These are phyloP conservation scores for Elachura formosa DNA, from an alignment of 2,113 vertebrate species.

Conservation along the genomic window DNA sequence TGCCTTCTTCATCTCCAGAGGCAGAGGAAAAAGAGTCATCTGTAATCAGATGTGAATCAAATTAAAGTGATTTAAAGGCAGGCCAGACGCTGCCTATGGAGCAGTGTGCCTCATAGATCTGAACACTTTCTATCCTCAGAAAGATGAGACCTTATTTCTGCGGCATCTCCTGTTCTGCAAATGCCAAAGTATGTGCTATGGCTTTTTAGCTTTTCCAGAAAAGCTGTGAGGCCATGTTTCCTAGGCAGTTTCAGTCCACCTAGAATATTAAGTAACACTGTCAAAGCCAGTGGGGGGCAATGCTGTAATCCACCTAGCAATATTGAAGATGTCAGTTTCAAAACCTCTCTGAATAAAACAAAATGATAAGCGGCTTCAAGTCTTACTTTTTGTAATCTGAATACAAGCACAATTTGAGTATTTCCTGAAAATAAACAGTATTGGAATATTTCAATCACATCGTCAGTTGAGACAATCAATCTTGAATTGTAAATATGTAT, in stretches of 20 bases:
- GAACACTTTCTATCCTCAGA: background rate
- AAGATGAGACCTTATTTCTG: fast-evolving
- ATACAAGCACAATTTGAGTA: background rate
- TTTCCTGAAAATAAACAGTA: background rate
- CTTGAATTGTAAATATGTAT: background rate
- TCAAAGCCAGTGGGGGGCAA: background rate
- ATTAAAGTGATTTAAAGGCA: background rate
- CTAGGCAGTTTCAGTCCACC: too few relatives aligned
- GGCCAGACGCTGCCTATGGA: background rate
- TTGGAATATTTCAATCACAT: background rate
- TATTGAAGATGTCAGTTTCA: background rate
- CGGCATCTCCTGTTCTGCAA: background rate
- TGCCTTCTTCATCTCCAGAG: background rate
- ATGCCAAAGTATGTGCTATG: fast-evolving
- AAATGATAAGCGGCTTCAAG: background rate
- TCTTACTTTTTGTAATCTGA: background rate
- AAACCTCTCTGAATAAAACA: background rate
- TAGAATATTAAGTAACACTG: background rate
- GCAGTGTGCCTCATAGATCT: background rate
- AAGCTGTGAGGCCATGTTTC: background rate
- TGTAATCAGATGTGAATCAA: background rate
- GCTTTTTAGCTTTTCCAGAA: background rate
- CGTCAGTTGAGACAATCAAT: background rate
- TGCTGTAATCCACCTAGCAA: background rate
- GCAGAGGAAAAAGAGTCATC: background rate